phyloP scores from a whole-genome alignment of 2,888 invertebrate genomes.

The Nineta flava region DNA sequence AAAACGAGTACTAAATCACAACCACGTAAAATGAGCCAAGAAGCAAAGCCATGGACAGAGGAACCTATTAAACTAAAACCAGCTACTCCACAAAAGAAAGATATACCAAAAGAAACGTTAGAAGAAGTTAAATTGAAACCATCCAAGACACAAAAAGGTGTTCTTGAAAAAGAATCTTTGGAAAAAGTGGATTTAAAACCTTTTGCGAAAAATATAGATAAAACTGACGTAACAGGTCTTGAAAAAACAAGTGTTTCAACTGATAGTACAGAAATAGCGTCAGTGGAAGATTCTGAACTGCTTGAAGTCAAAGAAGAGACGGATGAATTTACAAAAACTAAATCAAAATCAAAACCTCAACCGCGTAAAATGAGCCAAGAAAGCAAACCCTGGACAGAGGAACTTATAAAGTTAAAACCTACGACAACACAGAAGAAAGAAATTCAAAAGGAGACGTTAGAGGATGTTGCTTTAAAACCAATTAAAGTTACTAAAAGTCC shows the following conservation, averaged over 20 bases:
- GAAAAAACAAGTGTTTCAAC: too few species aligned
- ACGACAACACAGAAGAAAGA: constrained; percentile 22
- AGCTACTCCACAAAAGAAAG: constrained; percentile 21
- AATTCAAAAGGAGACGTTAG: constrained; percentile 25
- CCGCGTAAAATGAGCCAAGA: constrained; percentile 17
- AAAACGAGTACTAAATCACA: not conserved
- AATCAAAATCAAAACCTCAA: constrained; percentile 20
- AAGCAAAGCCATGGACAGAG: constrained; percentile 39
- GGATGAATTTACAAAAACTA: too few species aligned
- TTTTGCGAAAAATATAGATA: too few species aligned
- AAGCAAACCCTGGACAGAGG: constrained; percentile 41
- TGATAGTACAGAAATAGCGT: too few species aligned
- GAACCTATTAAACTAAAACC: constrained; percentile 37
- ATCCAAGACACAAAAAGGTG: constrained; percentile 29
- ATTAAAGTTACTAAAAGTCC: constrained; percentile 28
- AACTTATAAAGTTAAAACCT: constrained; percentile 35
- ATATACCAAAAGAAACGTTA: constrained; percentile 25
- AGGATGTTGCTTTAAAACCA: constrained; percentile 32
- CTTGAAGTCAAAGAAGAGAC: constrained; percentile 26
- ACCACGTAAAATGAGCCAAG: constrained; percentile 16
- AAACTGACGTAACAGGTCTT: too few species aligned
- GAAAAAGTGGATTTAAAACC: constrained; percentile 24
- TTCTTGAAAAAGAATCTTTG: constrained; percentile 18
- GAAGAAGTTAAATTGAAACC: constrained; percentile 33
- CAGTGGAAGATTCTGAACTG: constrained; percentile 10